A percentile compares a stretch with the other conserved stretches of the same genome.
These are phyloP conservation scores for Anneissia japonica DNA, from an alignment of 35 echinoderm and acorn worm genomes.

Conservation along the genomic window DNA sequence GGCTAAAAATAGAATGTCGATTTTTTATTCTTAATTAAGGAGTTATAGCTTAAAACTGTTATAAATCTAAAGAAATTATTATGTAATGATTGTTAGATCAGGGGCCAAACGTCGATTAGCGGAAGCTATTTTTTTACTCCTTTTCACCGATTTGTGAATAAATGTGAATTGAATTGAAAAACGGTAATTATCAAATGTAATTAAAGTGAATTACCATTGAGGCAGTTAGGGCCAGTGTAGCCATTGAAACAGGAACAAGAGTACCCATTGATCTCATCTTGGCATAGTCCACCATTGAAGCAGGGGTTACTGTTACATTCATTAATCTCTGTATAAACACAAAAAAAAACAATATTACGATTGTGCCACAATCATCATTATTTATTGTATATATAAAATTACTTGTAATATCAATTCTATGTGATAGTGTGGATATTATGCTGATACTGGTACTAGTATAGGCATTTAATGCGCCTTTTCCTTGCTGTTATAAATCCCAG, in stretches of 20 bases:
- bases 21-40: neutral
- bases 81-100: neutral
- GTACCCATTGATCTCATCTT: conserved; percentile 30
- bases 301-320: conserved; percentile 75
- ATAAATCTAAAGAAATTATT: neutral
- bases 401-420: too few relatives aligned
- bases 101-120: too few relatives aligned
- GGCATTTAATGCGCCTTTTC: too few relatives aligned
- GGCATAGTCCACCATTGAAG: conserved; percentile 43
- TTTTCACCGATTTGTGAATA: neutral
- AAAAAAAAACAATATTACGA: neutral
- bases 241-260: conserved; percentile 38
- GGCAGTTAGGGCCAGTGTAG: conserved; percentile 33
- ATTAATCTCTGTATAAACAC: conserved; percentile 41
- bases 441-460: too few relatives aligned
- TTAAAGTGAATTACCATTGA: conserved; percentile 29
- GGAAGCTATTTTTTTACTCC: neutral
- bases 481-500: too few relatives aligned
- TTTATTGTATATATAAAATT: too few relatives aligned
- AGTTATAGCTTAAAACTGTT: neutral
- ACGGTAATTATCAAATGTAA: neutral
- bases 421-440: too few relatives aligned
- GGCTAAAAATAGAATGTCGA: too few relatives aligned
- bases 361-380: too few relatives aligned
- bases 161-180: neutral